A percentile compares a stretch with the other conserved stretches of the same genome.
Evolutionary conservation across 2,113 vertebrate genomes (phyloP).

Genomic region (pig (Sus scrofa)): T2T-Sscrofa CM000824.6:149605501-149606000

Average conservation of each 20-base stretch:
- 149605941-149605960: neutral
- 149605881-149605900: neutral
- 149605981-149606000: neutral
- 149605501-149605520: neutral
- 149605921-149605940: neutral
- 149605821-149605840: neutral
- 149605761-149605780: neutral
- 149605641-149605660: neutral
- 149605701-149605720: neutral
- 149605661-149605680: neutral
- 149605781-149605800: neutral
- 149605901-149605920: neutral
- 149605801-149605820: neutral
- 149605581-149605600: neutral
- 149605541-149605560: neutral
- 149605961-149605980: neutral
- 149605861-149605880: neutral
- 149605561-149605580: neutral
- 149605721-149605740: neutral
- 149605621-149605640: rapidly evolving
- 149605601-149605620: neutral
- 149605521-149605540: neutral
- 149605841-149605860: neutral
- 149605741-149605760: neutral
- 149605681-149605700: neutral